Evolutionary conservation across 2,888 invertebrate species (phyloP).

Genomic region (Portevinia maculata): DNA sequence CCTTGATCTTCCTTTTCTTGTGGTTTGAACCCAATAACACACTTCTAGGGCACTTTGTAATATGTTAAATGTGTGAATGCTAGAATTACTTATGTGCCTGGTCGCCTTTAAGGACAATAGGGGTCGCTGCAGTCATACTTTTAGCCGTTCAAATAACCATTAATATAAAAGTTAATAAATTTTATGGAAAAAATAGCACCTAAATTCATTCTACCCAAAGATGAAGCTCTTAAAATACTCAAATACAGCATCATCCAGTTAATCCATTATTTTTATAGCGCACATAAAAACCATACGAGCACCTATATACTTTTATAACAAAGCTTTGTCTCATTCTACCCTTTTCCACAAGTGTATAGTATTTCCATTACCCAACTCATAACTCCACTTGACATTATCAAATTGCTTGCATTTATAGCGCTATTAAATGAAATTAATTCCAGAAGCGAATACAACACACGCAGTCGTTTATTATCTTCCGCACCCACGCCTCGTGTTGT

Average conservation of each 20-base stretch:
- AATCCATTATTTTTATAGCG: slow-evolving; percentile 1
- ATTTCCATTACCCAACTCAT: slow-evolving; percentile 19
- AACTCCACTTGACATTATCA: slow-evolving; percentile 57
- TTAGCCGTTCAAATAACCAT: too few relatives aligned
- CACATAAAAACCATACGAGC: neutral
- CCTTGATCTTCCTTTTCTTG: too few relatives aligned
- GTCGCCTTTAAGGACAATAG: too few relatives aligned
- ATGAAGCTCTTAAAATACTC: neutral
- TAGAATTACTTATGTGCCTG: too few relatives aligned
- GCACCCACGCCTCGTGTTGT: neutral
- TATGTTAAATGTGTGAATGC: too few relatives aligned
- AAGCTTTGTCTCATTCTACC: neutral
- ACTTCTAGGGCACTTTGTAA: too few relatives aligned
- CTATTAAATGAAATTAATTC: slow-evolving; percentile 58
- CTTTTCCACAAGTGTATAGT: neutral
- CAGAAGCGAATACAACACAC: slow-evolving; percentile 33
- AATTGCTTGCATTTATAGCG: slow-evolving; percentile 56
- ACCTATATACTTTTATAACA: neutral
- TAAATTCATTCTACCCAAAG: neutral
- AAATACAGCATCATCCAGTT: neutral
- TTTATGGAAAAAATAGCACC: too few relatives aligned
- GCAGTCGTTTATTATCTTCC: slow-evolving; percentile 32
- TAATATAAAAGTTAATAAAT: too few relatives aligned
- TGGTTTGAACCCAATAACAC: too few relatives aligned
- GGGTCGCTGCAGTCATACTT: too few relatives aligned